phyloP scores from a whole-genome alignment of 30 jellyfish, hydroid and myxozoan species.

The Aurelia coerulea region DNA sequence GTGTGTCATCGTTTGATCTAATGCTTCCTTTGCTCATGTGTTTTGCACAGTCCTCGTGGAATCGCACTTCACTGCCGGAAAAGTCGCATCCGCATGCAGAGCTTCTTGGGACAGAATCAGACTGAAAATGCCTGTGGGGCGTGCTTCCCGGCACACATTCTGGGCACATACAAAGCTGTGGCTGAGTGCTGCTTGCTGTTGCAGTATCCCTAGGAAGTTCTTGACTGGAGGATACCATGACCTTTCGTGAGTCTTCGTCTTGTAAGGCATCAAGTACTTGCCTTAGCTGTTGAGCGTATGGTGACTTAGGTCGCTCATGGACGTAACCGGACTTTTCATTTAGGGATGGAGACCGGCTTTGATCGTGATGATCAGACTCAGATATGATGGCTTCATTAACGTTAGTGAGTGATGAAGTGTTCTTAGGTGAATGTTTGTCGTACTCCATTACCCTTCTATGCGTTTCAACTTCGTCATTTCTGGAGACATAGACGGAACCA shows the following conservation, averaged over 20 bases:
- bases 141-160: conserved; percentile 71
- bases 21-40: conserved; percentile 21
- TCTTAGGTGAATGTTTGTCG: conserved; percentile 50
- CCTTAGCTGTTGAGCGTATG: conserved; percentile 92
- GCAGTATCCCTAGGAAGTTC: conserved; percentile 27
- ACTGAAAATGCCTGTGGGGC: conserved; percentile 51
- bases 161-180: conserved; percentile 65
- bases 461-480: conserved; percentile 51
- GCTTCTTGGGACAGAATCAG: conserved; percentile 36
- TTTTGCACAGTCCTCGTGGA: conserved; percentile 61
- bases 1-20: conserved; percentile 30
- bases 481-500: conserved; percentile 30
- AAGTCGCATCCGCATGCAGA: conserved; percentile 53
- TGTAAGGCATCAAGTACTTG: conserved; percentile 96
- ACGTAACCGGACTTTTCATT: conserved; percentile 26
- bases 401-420: not conserved
- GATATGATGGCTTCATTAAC: conserved; percentile 19
- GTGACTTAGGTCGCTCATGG: conserved; percentile 85
- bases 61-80: conserved; percentile 49
- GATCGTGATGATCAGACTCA: conserved; percentile 29
- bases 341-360: conserved; percentile 45
- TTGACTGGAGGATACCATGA: conserved; percentile 28
- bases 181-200: conserved; percentile 33
- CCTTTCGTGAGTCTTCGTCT: conserved; percentile 86
- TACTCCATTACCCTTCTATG: conserved; percentile 35